phyloP scores from a whole-genome alignment of 1,140 invertebrate genomes.

The Zaprionus ornatus region DNA sequence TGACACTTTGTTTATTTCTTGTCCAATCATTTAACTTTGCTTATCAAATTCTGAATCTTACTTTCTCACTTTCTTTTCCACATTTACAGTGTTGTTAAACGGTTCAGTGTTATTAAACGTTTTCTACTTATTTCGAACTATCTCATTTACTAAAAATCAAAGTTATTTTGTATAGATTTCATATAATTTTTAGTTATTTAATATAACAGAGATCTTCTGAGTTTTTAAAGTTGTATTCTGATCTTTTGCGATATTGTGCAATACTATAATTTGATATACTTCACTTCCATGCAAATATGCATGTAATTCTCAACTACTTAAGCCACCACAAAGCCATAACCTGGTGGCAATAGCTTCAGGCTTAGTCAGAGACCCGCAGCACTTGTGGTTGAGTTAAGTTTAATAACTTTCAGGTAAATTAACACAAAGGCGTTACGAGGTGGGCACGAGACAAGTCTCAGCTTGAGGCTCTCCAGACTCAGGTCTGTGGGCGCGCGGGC shows the following conservation, averaged over 20 bases:
- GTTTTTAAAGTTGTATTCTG: too few species aligned
- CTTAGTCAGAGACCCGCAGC: neutral
- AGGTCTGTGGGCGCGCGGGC: slow-evolving; percentile 35
- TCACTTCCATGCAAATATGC: neutral
- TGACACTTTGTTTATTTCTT: neutral
- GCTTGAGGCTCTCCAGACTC: slow-evolving; percentile 2
- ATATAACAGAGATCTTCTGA: too few species aligned
- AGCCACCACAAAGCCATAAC: slow-evolving; percentile 1
- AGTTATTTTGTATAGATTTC: too few species aligned
- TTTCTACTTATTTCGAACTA: neutral
- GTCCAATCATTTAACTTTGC: neutral
- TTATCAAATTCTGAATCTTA: neutral
- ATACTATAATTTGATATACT: neutral
- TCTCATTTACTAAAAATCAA: neutral
- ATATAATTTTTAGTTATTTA: too few species aligned
- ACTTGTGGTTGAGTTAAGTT: neutral
- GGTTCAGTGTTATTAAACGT: too few species aligned
- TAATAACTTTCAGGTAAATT: slow-evolving; percentile 52
- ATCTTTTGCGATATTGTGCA: neutral
- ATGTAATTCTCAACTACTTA: neutral
- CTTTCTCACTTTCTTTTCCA: neutral
- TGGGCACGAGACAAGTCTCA: slow-evolving; percentile 43
- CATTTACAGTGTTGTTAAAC: too few species aligned
- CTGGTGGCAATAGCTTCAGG: slow-evolving; percentile 1
- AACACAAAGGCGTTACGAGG: slow-evolving; percentile 49